Evolutionary conservation across 2,797 vertebrate genomes (phyloP).

Genomic region (Galagoides demidoff): DNA sequence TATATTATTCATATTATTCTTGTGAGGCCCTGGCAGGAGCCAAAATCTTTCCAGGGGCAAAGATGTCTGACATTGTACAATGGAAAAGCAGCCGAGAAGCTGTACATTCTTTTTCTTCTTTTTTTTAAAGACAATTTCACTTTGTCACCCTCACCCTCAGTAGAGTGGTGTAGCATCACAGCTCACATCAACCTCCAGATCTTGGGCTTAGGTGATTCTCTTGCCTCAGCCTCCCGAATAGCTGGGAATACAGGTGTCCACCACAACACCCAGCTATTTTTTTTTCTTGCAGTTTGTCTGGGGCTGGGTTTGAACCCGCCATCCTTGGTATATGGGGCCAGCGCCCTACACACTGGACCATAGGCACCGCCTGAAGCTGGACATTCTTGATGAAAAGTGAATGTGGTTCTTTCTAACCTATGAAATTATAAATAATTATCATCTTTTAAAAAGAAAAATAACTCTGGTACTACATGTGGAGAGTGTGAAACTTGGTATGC

Average conservation of each 20-base stretch:
- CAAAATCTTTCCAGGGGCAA: neutral
- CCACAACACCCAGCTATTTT: too few relatives aligned
- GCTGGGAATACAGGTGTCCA: too few relatives aligned
- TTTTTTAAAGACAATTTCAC: too few relatives aligned
- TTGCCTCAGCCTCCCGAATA: too few relatives aligned
- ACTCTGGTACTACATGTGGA: neutral
- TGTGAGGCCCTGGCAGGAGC: neutral
- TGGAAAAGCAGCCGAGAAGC: neutral
- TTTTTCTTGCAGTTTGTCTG: too few relatives aligned
- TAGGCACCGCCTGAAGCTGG: neutral
- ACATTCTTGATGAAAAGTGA: neutral
- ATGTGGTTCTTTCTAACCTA: neutral
- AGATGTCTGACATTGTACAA: neutral
- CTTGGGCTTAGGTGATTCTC: too few relatives aligned
- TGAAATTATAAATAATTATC: conserved; percentile 19
- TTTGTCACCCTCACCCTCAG: too few relatives aligned
- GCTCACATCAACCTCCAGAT: too few relatives aligned
- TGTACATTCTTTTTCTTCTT: too few relatives aligned
- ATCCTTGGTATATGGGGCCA: too few relatives aligned
- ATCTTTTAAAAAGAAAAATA: conserved; percentile 8
- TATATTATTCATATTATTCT: neutral
- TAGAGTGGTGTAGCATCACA: too few relatives aligned
- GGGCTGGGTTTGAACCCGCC: too few relatives aligned
- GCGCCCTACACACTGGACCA: neutral
- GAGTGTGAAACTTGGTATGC: neutral